A percentile compares a stretch with the other conserved stretches of the same genome.
These are phyloP conservation scores for Callorhinus ursinus DNA, from an alignment of 2,113 vertebrate genomes.

Conservation along the genomic window DNA sequence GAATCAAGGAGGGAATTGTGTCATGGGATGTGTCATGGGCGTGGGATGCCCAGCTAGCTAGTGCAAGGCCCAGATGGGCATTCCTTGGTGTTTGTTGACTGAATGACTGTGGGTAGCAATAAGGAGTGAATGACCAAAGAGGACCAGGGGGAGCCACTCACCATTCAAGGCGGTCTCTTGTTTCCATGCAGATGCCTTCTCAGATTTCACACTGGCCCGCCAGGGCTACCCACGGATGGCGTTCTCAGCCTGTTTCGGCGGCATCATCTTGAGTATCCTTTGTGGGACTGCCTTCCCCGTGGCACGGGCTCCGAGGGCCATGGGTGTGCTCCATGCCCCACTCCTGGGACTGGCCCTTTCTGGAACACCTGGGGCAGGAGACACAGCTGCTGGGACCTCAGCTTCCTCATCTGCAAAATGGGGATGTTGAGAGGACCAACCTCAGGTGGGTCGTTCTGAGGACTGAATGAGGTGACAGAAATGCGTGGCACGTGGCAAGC, in stretches of 20 bases:
- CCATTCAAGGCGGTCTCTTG: neutral
- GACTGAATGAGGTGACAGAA: neutral
- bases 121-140: accelerated
- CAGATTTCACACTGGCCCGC: constrained; percentile 95
- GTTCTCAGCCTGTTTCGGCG: constrained; percentile 97
- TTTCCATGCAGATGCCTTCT: constrained; percentile 91
- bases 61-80: neutral
- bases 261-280: constrained; percentile 99
- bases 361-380: neutral
- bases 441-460: no score
- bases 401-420: neutral
- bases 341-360: accelerated
- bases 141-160: accelerated
- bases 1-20: neutral
- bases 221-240: constrained; percentile 99
- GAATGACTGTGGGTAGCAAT: neutral
- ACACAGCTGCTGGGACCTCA: neutral
- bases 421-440: neutral
- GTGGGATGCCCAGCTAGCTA: no score
- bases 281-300: neutral
- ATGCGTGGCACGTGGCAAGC: neutral
- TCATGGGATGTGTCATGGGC: no score
- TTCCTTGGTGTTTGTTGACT: neutral
- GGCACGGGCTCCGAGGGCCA: neutral
- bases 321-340: accelerated